These are phyloP conservation scores for Iselma pallidipennis DNA, from an alignment of 2,888 invertebrate genomes.

Conservation along the genomic window DNA sequence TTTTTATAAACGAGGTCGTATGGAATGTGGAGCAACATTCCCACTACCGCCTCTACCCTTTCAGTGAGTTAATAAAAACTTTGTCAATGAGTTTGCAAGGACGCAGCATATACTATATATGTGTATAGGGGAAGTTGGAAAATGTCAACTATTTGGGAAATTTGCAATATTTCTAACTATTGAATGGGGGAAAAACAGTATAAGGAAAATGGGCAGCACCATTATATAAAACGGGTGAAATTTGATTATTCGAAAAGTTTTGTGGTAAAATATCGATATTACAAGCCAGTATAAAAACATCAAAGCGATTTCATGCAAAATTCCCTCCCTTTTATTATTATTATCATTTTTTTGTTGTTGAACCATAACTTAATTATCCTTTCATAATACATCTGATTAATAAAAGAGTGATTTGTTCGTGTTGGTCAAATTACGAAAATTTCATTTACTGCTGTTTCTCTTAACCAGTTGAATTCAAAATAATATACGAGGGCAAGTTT, in stretches of 20 bases:
- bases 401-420: too few species aligned
- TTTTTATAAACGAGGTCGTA: neutral
- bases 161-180: constrained; percentile 7
- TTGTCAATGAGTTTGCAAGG: constrained; percentile 14
- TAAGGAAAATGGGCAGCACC: too few species aligned
- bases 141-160: constrained; percentile 19
- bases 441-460: neutral
- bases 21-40: constrained; percentile 12
- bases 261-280: too few species aligned
- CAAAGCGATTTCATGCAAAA: too few species aligned
- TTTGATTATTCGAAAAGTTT: too few species aligned
- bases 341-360: neutral
- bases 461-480: neutral
- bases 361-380: too few species aligned
- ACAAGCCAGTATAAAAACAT: too few species aligned
- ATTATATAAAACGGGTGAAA: too few species aligned
- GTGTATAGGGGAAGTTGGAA: constrained; percentile 5
- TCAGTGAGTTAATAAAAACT: constrained; percentile 20
- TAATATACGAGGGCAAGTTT: neutral
- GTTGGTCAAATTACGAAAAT: too few species aligned
- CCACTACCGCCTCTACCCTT: constrained; percentile 8
- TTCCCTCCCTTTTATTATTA: neutral
- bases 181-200: neutral
- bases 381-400: too few species aligned
- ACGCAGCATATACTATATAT: neutral